phyloP scores from a whole-genome alignment of 1,140 invertebrate species.

The Thalassaphorura encarpata region DNA sequence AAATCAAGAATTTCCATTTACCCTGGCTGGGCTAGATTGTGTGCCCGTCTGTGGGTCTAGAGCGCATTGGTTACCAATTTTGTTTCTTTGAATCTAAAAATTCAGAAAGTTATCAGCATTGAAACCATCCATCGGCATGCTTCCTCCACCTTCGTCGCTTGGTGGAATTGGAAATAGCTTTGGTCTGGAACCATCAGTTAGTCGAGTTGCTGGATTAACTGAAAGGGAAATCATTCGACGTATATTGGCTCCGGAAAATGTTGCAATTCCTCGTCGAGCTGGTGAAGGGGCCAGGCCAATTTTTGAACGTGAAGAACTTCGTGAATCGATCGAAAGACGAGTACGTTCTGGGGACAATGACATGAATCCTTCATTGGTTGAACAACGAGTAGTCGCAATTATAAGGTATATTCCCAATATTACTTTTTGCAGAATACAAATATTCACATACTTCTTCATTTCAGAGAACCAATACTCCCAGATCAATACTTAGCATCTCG shows the following conservation, averaged over 20 bases:
- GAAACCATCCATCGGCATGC: too few species aligned
- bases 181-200: too few species aligned
- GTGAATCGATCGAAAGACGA: slow-evolving; percentile 19
- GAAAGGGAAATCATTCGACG: slow-evolving; percentile 17
- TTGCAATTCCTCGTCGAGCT: slow-evolving; percentile 26
- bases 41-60: too few species aligned
- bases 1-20: too few species aligned
- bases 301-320: slow-evolving; percentile 29
- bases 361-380: slow-evolving; percentile 4
- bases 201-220: neutral
- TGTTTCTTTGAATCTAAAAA: too few species aligned
- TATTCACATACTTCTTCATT: neutral
- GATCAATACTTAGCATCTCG: neutral
- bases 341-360: slow-evolving; percentile 23
- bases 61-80: too few species aligned
- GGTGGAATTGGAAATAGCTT: too few species aligned
- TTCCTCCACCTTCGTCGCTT: too few species aligned
- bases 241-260: slow-evolving; percentile 26
- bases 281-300: slow-evolving; percentile 26
- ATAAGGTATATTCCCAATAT: slow-evolving; percentile 4
- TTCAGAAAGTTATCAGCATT: too few species aligned
- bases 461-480: neutral
- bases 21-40: too few species aligned
- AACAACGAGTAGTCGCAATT: slow-evolving; percentile 29
- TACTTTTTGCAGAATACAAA: neutral